A percentile compares a stretch with the other conserved stretches of the same genome.
Evolutionary conservation across 2,888 invertebrate genomes (phyloP).

Genomic region (Lissonota sp.): DNA sequence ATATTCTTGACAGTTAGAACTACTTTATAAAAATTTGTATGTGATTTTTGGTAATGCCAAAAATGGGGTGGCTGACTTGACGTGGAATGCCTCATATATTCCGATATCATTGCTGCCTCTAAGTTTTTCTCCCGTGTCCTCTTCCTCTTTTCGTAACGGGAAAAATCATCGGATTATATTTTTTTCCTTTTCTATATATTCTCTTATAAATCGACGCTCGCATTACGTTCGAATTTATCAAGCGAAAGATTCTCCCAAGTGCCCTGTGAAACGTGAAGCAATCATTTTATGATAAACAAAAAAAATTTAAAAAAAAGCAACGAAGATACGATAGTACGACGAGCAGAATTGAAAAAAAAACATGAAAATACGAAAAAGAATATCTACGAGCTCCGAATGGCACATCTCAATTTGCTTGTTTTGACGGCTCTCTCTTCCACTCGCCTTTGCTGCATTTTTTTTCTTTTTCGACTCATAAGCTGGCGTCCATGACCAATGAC

Average conservation of each 20-base stretch:
- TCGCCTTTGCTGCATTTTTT: no score
- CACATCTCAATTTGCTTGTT: no score
- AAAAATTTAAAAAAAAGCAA: not conserved
- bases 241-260: conserved; percentile 23
- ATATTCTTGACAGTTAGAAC: no score
- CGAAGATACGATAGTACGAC: not conserved
- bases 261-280: not conserved
- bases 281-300: not conserved
- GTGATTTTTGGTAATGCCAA: no score
- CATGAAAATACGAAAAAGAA: not conserved
- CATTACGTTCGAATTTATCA: conserved; percentile 25
- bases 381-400: not conserved
- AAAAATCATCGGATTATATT: not conserved
- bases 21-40: no score
- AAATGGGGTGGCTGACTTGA: no score
- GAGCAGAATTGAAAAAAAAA: not conserved
- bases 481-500: not conserved
- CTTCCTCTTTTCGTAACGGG: not conserved
- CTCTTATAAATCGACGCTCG: not conserved
- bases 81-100: not conserved
- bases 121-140: conserved; percentile 8
- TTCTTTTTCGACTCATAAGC: no score
- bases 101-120: conserved; percentile 33
- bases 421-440: no score
- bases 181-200: not conserved